These are phyloP conservation scores for Lasioglossum pauxillum DNA, from an alignment of 2,888 invertebrate species.

Conservation along the genomic window DNA sequence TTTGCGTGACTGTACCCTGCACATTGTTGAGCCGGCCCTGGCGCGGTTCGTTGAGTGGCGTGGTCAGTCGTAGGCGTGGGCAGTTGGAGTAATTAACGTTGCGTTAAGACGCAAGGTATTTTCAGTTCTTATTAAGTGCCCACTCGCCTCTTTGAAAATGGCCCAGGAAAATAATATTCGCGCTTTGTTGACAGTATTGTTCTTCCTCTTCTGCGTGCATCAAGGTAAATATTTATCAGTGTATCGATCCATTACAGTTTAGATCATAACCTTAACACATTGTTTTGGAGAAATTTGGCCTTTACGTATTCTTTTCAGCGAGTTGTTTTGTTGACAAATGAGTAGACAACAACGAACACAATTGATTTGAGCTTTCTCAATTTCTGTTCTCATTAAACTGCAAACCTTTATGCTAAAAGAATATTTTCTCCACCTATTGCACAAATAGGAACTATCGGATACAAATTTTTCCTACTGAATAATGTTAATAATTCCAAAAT, in stretches of 20 bases:
- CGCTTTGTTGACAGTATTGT: conserved; percentile 24
- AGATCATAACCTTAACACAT: conserved; percentile 46
- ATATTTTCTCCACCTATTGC: not conserved
- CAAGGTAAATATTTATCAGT: conserved; percentile 52
- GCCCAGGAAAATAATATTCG: conserved; percentile 29
- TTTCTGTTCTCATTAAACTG: not conserved
- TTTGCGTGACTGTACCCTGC: not conserved
- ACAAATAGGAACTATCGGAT: not conserved
- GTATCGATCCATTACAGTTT: not conserved
- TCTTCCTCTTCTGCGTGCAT: conserved; percentile 54
- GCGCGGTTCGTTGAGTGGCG: conserved; percentile 38
- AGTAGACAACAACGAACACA: not conserved
- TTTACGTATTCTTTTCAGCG: too few relatives aligned
- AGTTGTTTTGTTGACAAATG: not conserved
- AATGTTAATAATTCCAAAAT: not conserved
- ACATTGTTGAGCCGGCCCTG: not conserved
- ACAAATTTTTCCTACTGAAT: not conserved
- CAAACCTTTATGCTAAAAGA: not conserved
- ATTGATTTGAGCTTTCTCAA: not conserved
- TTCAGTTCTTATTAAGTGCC: conserved; percentile 36
- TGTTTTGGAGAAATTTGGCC: not conserved
- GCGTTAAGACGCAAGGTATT: conserved; percentile 23
- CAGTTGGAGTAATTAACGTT: conserved; percentile 26
- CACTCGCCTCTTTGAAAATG: conserved; percentile 42
- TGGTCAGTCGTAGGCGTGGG: conserved; percentile 66